phyloP scores from a whole-genome alignment of 2,113 vertebrate genomes.

The Boleophthalmus pectinirostris region DNA sequence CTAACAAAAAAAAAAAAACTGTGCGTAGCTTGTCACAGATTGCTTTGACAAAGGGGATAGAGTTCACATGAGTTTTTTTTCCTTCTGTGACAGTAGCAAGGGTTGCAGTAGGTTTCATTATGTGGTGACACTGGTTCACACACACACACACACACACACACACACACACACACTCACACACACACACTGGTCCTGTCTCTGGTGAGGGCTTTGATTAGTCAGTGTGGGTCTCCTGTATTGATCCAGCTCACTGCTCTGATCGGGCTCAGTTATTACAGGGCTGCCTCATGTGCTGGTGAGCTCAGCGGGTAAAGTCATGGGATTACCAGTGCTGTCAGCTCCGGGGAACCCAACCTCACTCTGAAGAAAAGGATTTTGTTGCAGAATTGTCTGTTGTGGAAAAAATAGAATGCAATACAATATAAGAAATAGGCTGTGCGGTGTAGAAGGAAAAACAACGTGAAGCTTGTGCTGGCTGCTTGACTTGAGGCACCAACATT shows the following conservation, averaged over 20 bases:
- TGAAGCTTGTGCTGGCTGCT: not conserved
- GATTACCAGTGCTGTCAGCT: conserved; percentile 38
- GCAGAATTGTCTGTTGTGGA: not conserved
- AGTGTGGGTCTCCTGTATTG: conserved; percentile 60
- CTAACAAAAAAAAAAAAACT: not conserved
- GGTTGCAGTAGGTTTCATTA: conserved; percentile 56
- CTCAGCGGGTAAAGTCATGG: conserved; percentile 42
- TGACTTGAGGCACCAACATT: not conserved
- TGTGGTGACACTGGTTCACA: conserved; percentile 41
- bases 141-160: conserved; percentile 29
- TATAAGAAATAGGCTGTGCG: not conserved
- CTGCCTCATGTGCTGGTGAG: conserved; percentile 49
- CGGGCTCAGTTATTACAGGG: conserved; percentile 56
- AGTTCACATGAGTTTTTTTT: not conserved
- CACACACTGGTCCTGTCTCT: not conserved
- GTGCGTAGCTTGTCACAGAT: not conserved
- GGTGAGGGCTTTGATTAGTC: conserved; percentile 60
- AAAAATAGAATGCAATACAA: not conserved
- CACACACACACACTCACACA: not conserved
- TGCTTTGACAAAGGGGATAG: not conserved
- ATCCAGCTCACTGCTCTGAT: conserved; percentile 62
- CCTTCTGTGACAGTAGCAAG: conserved; percentile 1
- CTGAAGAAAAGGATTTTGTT: not conserved
- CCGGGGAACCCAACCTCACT: conserved; percentile 25
- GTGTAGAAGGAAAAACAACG: not conserved